Evolutionary conservation across 1,140 invertebrate genomes (phyloP).

Genomic region (Theocolax elegans): DNA sequence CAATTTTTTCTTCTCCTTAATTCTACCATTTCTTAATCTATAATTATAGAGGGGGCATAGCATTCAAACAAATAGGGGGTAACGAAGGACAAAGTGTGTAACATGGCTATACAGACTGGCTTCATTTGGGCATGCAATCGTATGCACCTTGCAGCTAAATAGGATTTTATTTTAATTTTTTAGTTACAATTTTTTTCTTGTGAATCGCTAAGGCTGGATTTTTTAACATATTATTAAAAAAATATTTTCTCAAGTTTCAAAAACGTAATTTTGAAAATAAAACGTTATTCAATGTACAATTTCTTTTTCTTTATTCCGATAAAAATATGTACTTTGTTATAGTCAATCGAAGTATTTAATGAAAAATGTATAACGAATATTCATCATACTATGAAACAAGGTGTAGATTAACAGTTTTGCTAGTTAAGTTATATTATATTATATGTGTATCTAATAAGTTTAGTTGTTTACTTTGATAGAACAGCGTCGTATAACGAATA

Average conservation of each 20-base stretch:
- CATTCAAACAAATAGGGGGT: constrained; percentile 36
- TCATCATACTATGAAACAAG: constrained; percentile 13
- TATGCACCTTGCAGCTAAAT: constrained; percentile 34
- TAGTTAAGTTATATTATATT: constrained; percentile 2
- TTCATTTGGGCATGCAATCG: constrained; percentile 29
- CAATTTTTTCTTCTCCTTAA: constrained; percentile 37
- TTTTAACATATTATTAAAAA: constrained; percentile 34
- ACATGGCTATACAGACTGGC: constrained; percentile 39
- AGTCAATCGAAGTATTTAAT: constrained; percentile 24
- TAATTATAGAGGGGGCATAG: constrained; percentile 32
- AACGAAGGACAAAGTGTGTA: constrained; percentile 40
- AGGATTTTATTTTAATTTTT: constrained; percentile 15
- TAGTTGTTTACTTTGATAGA: constrained; percentile 3
- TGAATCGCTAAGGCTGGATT: constrained; percentile 24
- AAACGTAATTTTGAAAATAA: constrained; percentile 34
- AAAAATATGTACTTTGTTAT: constrained; percentile 34
- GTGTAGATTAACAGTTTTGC: background rate
- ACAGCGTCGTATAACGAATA: constrained; percentile 26
- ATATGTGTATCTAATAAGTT: constrained; percentile 6
- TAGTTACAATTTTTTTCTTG: constrained; percentile 31
- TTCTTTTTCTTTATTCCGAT: constrained; percentile 10
- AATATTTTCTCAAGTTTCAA: constrained; percentile 34
- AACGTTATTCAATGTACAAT: constrained; percentile 12
- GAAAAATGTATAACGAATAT: constrained; percentile 35
- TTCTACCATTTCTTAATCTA: constrained; percentile 37